Evolutionary conservation across 2,888 invertebrate species (phyloP).

Genomic region (Neoitamus cyanurus): DNA sequence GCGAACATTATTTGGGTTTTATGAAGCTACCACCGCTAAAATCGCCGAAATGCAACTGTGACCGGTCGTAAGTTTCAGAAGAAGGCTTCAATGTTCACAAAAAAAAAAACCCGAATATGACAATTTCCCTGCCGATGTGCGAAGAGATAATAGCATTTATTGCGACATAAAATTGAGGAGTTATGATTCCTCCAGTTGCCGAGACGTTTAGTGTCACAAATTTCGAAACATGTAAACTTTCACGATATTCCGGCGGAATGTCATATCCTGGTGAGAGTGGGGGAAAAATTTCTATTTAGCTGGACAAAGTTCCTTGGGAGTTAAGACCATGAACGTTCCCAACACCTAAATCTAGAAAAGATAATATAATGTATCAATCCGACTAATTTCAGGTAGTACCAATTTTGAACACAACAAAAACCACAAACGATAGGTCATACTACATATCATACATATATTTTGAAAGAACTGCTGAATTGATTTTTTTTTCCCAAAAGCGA

Average conservation of each 20-base stretch:
- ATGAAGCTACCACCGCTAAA: background rate
- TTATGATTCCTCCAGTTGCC: background rate
- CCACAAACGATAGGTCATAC: no score
- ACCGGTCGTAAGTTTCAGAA: background rate
- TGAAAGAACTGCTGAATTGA: no score
- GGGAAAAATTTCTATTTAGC: no score
- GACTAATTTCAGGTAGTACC: no score
- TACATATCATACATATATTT: no score
- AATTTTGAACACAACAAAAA: no score
- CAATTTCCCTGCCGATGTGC: background rate
- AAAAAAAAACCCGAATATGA: background rate
- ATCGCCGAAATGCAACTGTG: background rate
- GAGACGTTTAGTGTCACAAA: background rate
- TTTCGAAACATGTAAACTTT: background rate
- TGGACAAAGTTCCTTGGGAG: no score
- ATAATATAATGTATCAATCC: no score
- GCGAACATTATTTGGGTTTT: constrained; percentile 12
- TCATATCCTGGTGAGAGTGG: background rate
- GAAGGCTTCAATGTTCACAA: background rate
- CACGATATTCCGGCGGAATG: background rate
- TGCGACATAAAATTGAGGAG: background rate
- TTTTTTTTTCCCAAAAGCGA: no score
- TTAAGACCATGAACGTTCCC: no score
- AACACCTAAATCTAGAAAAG: no score
- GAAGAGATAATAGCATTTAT: background rate